Evolutionary conservation across 2,797 vertebrate species (phyloP).

Genomic region (Cynopterus sphinx): DNA sequence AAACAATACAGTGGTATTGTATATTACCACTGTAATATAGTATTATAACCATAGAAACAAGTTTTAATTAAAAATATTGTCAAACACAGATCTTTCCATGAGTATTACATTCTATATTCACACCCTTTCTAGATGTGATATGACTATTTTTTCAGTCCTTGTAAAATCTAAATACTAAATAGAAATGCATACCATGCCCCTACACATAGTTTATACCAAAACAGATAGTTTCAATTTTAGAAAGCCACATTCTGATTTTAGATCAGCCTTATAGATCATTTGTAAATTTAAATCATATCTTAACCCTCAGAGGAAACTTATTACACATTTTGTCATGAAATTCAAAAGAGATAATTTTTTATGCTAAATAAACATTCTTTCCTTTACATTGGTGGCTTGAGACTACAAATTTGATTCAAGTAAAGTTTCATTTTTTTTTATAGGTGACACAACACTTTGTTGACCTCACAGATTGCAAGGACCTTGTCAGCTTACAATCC

Average conservation of each 20-base stretch:
- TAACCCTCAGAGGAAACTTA: background rate
- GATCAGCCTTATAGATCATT: background rate
- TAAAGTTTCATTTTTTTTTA: background rate
- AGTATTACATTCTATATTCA: background rate
- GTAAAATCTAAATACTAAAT: constrained; percentile 40
- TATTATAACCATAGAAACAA: constrained; percentile 47
- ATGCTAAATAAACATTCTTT: background rate
- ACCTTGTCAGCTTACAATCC: no score
- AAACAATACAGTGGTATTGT: constrained; percentile 3
- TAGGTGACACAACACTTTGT: no score
- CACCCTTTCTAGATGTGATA: constrained; percentile 23
- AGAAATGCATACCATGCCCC: background rate
- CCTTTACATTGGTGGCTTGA: background rate
- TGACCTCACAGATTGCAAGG: no score
- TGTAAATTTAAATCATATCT: background rate
- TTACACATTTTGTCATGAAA: background rate
- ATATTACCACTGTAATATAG: no score
- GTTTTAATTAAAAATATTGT: constrained; percentile 44
- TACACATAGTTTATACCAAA: background rate
- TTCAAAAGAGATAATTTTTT: background rate
- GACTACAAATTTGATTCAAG: background rate
- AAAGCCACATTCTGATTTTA: background rate
- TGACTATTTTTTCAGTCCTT: constrained; percentile 11
- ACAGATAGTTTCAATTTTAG: background rate
- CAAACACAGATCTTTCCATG: background rate